Evolutionary conservation across 2,113 vertebrate species (phyloP).

Genomic region (Galeopterus variegatus): DNA sequence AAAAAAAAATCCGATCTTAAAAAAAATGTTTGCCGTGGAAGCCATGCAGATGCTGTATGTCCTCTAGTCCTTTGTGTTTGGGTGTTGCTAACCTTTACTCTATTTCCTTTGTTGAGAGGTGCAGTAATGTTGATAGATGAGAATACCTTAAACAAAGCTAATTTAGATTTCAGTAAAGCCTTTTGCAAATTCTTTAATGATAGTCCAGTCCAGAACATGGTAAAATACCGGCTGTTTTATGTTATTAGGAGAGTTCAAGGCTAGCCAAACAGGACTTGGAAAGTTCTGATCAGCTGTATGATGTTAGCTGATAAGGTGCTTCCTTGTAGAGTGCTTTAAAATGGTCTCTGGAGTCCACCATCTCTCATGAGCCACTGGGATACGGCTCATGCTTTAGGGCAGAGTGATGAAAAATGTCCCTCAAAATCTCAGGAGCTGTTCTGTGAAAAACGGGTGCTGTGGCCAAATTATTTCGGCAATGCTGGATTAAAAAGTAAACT

Average conservation of each 20-base stretch:
- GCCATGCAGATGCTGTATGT: not conserved
- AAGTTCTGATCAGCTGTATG: slow-evolving; percentile 65
- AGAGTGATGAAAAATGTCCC: not conserved
- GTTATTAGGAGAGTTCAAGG: slow-evolving; percentile 48
- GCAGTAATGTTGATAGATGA: slow-evolving; percentile 14
- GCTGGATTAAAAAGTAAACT: not conserved
- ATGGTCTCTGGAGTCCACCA: not conserved
- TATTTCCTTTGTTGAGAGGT: slow-evolving; percentile 47
- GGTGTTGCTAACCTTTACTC: slow-evolving; percentile 20
- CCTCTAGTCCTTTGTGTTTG: not conserved
- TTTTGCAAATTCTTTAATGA: slow-evolving; percentile 63
- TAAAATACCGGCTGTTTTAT: slow-evolving; percentile 33
- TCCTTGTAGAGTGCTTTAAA: slow-evolving; percentile 29
- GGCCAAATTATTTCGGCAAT: not conserved
- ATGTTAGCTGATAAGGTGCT: slow-evolving; percentile 59
- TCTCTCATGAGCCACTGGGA: not conserved
- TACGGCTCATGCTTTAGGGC: not conserved
- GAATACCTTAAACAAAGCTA: slow-evolving; percentile 4
- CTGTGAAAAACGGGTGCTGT: not conserved
- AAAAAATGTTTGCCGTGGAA: slow-evolving; percentile 5
- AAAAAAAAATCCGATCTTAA: not conserved
- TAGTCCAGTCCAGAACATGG: slow-evolving; percentile 43
- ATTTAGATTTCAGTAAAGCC: slow-evolving; percentile 66
- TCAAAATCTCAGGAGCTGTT: not conserved
- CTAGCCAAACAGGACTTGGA: slow-evolving; percentile 54